Evolutionary conservation across 2,888 invertebrate species (phyloP).

Genomic region (Clunio marinus): DNA sequence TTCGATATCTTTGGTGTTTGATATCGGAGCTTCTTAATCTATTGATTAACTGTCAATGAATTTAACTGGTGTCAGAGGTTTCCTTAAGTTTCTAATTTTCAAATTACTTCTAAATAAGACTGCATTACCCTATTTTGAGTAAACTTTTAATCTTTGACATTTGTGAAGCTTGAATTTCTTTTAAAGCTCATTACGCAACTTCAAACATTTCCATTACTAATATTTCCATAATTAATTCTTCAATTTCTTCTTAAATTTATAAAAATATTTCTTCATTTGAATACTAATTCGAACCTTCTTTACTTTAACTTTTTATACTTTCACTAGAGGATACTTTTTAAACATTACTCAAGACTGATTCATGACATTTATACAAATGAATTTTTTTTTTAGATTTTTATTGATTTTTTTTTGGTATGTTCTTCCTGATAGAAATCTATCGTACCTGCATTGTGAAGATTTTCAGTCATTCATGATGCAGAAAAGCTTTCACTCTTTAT

Average conservation of each 20-base stretch:
- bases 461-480: background rate
- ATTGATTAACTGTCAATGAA: no score
- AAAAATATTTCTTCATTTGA: conserved; percentile 13
- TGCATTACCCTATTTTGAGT: no score
- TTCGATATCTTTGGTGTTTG: background rate
- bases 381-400: conserved; percentile 10
- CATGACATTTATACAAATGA: background rate
- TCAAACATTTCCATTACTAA: no score
- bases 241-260: background rate
- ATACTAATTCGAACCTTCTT: no score
- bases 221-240: no score
- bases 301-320: no score
- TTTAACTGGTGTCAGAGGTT: no score
- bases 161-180: background rate
- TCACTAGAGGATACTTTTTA: background rate
- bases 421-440: no score
- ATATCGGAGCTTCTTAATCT: no score
- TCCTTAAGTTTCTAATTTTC: no score
- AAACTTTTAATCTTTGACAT: background rate
- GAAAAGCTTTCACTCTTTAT: background rate
- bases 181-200: background rate
- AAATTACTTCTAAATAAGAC: no score
- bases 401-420: background rate
- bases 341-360: background rate
- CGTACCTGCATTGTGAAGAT: background rate